Conservation (phyloP, 64 coral and sea anemone genomes). For the Dendrophyllia cribrosa region DNA sequence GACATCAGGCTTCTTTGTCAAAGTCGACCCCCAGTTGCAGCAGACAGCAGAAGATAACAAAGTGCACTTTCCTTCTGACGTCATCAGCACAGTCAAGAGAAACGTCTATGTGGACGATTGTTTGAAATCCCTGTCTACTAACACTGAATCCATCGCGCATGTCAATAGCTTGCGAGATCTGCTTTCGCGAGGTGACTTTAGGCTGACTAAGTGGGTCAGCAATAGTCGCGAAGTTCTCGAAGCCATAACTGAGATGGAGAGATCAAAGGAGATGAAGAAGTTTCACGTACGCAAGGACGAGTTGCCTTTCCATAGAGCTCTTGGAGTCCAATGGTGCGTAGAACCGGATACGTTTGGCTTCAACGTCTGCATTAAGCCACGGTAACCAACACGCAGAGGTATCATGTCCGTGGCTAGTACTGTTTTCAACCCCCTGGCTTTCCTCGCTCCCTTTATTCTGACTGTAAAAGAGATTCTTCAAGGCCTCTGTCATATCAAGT, state of each 20-base stretch:
- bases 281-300: slow-evolving; percentile 27
- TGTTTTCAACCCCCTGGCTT: too few relatives aligned
- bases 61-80: neutral
- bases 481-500: slow-evolving; percentile 68
- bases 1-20: neutral
- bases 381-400: slow-evolving; percentile 31
- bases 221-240: too few relatives aligned
- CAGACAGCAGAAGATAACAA: slow-evolving; percentile 49
- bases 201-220: slow-evolving; percentile 65
- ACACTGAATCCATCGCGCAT: slow-evolving; percentile 12
- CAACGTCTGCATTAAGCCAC: slow-evolving; percentile 20
- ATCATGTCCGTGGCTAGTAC: slow-evolving; percentile 43
- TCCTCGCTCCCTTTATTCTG: too few relatives aligned
- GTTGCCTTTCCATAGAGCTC: slow-evolving; percentile 50
- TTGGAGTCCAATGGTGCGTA: slow-evolving; percentile 56
- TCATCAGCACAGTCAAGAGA: slow-evolving; percentile 17
- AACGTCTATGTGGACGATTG: slow-evolving; percentile 70
- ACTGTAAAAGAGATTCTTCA: slow-evolving; percentile 66
- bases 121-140: slow-evolving; percentile 41
- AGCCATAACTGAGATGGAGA: slow-evolving; percentile 25
- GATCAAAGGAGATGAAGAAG: slow-evolving; percentile 41
- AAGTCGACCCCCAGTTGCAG: neutral
- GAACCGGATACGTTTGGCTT: slow-evolving; percentile 53
- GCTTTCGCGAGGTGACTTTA: slow-evolving; percentile 56
- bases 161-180: slow-evolving; percentile 34